Evolutionary conservation across 2,797 vertebrate species (phyloP), one percentile per base, ranked within the genome.

Genomic region (Enteromius argenteus): DNA sequence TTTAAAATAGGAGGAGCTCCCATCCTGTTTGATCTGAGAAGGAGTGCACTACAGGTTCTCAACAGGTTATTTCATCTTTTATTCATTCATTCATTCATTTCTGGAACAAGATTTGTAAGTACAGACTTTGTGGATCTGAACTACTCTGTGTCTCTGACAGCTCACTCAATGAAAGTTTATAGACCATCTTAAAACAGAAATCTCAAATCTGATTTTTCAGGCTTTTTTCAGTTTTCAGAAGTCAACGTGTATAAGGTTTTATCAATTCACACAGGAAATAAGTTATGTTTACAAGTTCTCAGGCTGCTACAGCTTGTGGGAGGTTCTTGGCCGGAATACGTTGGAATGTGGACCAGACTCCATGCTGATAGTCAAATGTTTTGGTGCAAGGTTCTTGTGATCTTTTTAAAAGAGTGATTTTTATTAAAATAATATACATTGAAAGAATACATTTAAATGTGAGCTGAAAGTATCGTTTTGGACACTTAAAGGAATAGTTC

Each of bases 1-100:
- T 66, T 62, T 51, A 56, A 67, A 13, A 76, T 39, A 21, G 66
- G 60, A 51, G 85, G 37, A 44, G 75, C 42, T 80, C 19, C 83
- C 44, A 35, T n/a, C 53, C 19, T 66, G 64, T 39, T 81, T 84
- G 15, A 39, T 80, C 23, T 51, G 62, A 42, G 37, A 64, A 39
- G 39, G 30, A 62, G 11, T 21, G 23, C 8, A 44, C 46, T 58
- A 67, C n/a, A n/a, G 30, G 32, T 42, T 49, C 60, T 51, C 23
- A 64, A n/a, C 37, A 62, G 37, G 23, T 42, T 17, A 44, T 78
- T 42, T 44, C 4, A 44, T 62, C 14, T 77, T 46, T 37, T 37
- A 37, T 37, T 37, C 37, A 37, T 37, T 37, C 7, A 37, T 37
- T 37, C 4, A 1, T 37, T 9, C 13, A 19, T 76, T 77, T 60